Conservation (phyloP, 2,113 vertebrate species). For the Ophthalmolycus amberensis region DNA sequence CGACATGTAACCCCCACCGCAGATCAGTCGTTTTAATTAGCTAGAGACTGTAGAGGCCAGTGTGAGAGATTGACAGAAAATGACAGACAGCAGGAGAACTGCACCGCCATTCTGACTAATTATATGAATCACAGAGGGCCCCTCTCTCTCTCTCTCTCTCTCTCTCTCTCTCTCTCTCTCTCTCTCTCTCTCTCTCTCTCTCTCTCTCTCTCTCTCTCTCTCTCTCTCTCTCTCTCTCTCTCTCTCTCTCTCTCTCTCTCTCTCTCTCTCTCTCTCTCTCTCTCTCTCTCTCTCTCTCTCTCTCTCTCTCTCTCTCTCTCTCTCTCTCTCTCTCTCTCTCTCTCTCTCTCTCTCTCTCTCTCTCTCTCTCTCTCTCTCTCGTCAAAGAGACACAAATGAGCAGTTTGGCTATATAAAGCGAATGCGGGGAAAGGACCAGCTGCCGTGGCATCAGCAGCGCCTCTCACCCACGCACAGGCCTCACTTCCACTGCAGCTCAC, state of each 20-base stretch:
- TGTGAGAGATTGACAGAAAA: slow-evolving; percentile 47
- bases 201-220: slow-evolving; percentile 31
- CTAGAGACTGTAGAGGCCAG: slow-evolving; percentile 15
- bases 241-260: slow-evolving; percentile 34
- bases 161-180: not conserved
- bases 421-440: slow-evolving; percentile 75
- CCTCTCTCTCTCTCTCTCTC: slow-evolving; percentile 30
- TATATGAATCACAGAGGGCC: slow-evolving; percentile 56
- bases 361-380: slow-evolving; percentile 31
- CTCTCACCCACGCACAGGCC: slow-evolving; percentile 72
- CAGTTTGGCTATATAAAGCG: slow-evolving; percentile 79
- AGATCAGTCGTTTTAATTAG: slow-evolving; percentile 27
- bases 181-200: slow-evolving; percentile 24
- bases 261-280: slow-evolving; percentile 29
- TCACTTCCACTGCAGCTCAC: slow-evolving; percentile 57
- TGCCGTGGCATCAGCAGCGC: slow-evolving; percentile 69
- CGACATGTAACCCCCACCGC: not conserved
- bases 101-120: slow-evolving; percentile 49
- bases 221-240: slow-evolving; percentile 33
- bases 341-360: slow-evolving; percentile 33
- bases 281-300: slow-evolving; percentile 34
- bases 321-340: slow-evolving; percentile 32
- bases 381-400: slow-evolving; percentile 79
- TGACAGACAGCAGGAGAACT: slow-evolving; percentile 46
- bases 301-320: slow-evolving; percentile 33